phyloP scores from a whole-genome alignment of 2,888 invertebrate genomes.

The Tetropium fuscum region DNA sequence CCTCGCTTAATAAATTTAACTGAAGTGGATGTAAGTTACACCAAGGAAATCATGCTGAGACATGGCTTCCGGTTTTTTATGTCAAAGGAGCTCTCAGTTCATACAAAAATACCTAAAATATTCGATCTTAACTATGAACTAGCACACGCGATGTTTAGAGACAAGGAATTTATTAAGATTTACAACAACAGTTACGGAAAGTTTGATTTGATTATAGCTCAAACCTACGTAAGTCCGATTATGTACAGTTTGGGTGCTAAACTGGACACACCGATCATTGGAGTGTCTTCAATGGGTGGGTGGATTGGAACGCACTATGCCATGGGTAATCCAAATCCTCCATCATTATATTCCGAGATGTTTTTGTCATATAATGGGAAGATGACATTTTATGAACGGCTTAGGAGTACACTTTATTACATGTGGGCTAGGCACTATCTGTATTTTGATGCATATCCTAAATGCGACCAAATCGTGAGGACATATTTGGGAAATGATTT shows the following conservation, averaged over 20 bases:
- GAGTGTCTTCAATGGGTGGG: constrained; percentile 53
- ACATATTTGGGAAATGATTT: constrained; percentile 59
- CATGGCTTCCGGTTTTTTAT: constrained; percentile 52
- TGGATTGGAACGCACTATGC: constrained; percentile 49
- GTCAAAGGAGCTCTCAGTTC: constrained; percentile 46
- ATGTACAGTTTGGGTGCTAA: constrained; percentile 48
- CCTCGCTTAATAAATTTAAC: constrained; percentile 53
- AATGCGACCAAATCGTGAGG: constrained; percentile 51
- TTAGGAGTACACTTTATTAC: constrained; percentile 51
- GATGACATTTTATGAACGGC: constrained; percentile 62
- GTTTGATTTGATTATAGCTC: constrained; percentile 53
- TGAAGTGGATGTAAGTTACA: constrained; percentile 55
- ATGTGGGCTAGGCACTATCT: constrained; percentile 50
- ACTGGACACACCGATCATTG: constrained; percentile 48
- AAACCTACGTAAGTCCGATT: constrained; percentile 50
- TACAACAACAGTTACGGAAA: constrained; percentile 44
- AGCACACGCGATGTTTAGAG: constrained; percentile 42
- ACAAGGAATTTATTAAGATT: constrained; percentile 48
- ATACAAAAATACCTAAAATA: constrained; percentile 46
- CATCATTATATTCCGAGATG: constrained; percentile 54
- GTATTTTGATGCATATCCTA: constrained; percentile 48
- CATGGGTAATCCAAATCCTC: constrained; percentile 51
- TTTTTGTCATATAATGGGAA: constrained; percentile 50
- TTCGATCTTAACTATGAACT: constrained; percentile 47
- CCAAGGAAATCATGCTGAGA: constrained; percentile 41